Evolutionary conservation across 1,140 invertebrate genomes (phyloP).

Genomic region (Drosophila hydei): DNA sequence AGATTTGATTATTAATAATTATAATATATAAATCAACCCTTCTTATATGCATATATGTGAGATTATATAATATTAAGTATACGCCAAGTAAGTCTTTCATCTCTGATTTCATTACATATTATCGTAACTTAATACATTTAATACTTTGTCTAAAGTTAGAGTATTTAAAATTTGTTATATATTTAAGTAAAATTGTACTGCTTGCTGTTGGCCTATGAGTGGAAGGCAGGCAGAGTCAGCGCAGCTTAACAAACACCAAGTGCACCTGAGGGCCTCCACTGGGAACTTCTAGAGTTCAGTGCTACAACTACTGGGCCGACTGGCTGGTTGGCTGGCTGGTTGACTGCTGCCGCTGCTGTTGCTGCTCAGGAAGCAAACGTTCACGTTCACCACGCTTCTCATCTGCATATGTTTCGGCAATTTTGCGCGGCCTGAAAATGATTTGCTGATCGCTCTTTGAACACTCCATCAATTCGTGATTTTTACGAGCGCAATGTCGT

Average conservation of each 20-base stretch:
- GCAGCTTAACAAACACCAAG: slow-evolving; percentile 60
- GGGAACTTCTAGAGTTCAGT: slow-evolving; percentile 42
- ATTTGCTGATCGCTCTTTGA: slow-evolving; percentile 80
- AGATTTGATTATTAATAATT: too few relatives aligned
- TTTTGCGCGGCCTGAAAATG: slow-evolving; percentile 79
- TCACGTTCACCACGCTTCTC: slow-evolving; percentile 43
- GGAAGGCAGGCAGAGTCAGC: slow-evolving; percentile 31
- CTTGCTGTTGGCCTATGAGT: slow-evolving; percentile 27
- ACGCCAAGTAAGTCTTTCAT: background rate
- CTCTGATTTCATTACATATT: background rate
- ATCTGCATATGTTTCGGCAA: slow-evolving; percentile 82
- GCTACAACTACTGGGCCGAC: slow-evolving; percentile 15
- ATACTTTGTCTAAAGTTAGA: too few relatives aligned
- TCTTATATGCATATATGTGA: too few relatives aligned
- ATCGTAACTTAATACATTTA: too few relatives aligned
- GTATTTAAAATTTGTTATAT: slow-evolving; percentile 2
- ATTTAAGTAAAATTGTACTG: background rate
- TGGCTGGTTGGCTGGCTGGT: slow-evolving; percentile 13
- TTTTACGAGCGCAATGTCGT: slow-evolving; percentile 83
- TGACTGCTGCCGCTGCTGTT: background rate
- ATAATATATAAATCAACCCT: too few relatives aligned
- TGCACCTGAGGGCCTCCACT: slow-evolving; percentile 52
- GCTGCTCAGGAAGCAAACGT: slow-evolving; percentile 45
- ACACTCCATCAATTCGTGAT: slow-evolving; percentile 84
- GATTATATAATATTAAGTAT: too few relatives aligned